These are phyloP conservation scores for Sula dactylatra DNA, from an alignment of 2,113 vertebrate genomes.

Conservation along the genomic window DNA sequence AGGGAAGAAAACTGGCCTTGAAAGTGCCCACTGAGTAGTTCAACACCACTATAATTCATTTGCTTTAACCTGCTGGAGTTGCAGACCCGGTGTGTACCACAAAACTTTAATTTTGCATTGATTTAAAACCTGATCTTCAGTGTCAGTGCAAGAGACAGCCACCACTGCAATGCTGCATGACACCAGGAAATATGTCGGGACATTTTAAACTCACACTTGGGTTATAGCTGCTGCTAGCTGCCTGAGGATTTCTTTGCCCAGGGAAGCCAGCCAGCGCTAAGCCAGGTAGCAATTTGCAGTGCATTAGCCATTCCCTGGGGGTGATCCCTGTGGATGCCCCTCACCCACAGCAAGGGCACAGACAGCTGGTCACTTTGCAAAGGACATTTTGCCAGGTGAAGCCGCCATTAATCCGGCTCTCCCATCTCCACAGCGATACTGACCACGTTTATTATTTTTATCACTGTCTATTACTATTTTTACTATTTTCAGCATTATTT, in stretches of 20 bases:
- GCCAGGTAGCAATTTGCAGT: background rate
- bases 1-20: background rate
- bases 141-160: background rate
- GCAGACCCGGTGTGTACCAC: background rate
- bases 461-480: background rate
- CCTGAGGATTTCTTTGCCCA: background rate
- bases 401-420: background rate
- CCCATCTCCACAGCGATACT: background rate
- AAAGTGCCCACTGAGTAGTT: background rate
- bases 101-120: background rate
- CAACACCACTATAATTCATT: background rate
- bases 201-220: background rate
- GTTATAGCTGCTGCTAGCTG: background rate
- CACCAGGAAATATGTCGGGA: background rate
- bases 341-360: background rate
- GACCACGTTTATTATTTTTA: background rate
- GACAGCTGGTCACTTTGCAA: background rate
- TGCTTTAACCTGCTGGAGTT: background rate
- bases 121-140: background rate
- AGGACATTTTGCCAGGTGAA: background rate
- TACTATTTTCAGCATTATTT: background rate
- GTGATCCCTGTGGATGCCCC: background rate
- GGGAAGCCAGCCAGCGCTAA: background rate
- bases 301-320: too few species aligned
- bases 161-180: rapidly evolving